phyloP scores from a whole-genome alignment of 2,797 vertebrate genomes.

The Coregonus suidteri region DNA sequence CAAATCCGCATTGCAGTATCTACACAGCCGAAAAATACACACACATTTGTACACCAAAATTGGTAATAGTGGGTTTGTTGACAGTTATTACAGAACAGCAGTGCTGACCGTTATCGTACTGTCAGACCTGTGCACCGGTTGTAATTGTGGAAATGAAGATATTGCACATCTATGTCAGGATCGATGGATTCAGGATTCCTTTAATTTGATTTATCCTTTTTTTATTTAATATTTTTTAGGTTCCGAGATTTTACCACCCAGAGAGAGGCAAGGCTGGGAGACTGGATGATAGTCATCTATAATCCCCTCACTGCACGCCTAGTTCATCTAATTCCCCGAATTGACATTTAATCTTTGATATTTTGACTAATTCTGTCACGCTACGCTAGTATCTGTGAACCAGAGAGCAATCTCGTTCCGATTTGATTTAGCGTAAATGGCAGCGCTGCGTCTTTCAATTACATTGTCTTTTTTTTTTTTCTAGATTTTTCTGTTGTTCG shows the following conservation, averaged over 20 bases:
- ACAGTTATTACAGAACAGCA: too few species aligned
- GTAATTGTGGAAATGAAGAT: neutral
- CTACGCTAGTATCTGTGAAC: neutral
- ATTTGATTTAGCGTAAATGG: neutral
- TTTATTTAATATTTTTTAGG: neutral
- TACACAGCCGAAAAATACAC: too few species aligned
- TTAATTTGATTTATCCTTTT: neutral
- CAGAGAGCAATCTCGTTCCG: neutral
- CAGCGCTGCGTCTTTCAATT: neutral
- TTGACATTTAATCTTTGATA: conserved; percentile 7
- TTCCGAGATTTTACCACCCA: neutral
- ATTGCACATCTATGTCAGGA: neutral
- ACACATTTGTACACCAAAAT: too few species aligned
- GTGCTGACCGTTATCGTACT: too few species aligned
- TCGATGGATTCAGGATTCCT: neutral
- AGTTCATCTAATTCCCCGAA: neutral
- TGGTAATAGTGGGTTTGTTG: too few species aligned
- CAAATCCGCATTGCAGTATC: too few species aligned
- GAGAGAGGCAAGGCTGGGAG: neutral
- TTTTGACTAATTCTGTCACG: neutral
- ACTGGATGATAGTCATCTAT: neutral
- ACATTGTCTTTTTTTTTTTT: neutral
- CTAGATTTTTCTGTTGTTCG: neutral
- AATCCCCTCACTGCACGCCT: neutral
- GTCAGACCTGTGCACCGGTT: neutral